Evolutionary conservation across 1,140 invertebrate species (phyloP), one percentile per base, ranked within the genome.

Genomic region (Kradibia gibbosae): DNA sequence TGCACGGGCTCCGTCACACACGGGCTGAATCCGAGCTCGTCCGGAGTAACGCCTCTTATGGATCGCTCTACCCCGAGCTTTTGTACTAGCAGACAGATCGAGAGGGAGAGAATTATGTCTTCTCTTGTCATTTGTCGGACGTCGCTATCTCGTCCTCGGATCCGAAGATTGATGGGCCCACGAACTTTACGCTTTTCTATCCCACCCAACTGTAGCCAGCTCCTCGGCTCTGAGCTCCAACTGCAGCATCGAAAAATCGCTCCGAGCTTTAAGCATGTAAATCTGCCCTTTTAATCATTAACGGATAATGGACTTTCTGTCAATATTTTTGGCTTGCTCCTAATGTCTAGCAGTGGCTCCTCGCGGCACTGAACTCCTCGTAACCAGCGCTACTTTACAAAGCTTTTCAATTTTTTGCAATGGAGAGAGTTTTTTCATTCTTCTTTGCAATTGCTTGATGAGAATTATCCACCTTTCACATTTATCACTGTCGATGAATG

Each of bases 81-180:
- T 13, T 48, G 45, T 48, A 48, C 7, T 8, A 48, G 13, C 3
- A 55, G 53, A 22, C 28, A 55, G 71, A 73, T 53, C 53, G 20
- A 53, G 53, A 42, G 55, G 20, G 15, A 39, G 55, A 25, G 36
- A 65, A 17, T 39, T 65, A 34, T 22, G 15, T 55, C 65, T 55
- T 70, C 65, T 20, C 62, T 72, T 72, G 36, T 39, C n/a, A 78
- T 79, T 79, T 60, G 78, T 79, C 70, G 78, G 70, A 70, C 31
- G 48, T 70, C 48, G 67, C 53, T 57, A 53, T 75, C 62, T 65
- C 34, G 10, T 34, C 50, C 1, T 45, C 70, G 70, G 36, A 72
- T 71, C 67, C 3, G 34, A 79, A 72, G 78, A 79, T 72, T 45
- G 70, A 79, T 79, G 67, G 50, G 67, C 60, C 25, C 5, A n/a